phyloP scores from a whole-genome alignment of 2,113 vertebrate genomes.

The Archilochus colubris region DNA sequence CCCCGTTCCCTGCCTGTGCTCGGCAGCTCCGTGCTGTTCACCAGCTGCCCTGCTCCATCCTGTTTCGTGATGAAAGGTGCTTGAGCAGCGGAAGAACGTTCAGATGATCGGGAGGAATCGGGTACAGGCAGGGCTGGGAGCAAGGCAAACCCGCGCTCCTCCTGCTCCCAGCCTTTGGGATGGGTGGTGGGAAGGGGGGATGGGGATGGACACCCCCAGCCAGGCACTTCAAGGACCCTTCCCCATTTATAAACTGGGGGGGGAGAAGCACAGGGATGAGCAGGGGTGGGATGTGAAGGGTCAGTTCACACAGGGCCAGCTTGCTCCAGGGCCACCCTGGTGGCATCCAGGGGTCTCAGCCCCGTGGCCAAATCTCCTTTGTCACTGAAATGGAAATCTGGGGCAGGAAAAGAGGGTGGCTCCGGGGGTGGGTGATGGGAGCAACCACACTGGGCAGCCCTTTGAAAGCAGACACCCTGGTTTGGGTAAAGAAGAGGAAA shows the following conservation, averaged over 20 bases:
- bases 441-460: accelerated
- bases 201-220: neutral
- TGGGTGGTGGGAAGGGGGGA: neutral
- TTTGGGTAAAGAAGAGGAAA: neutral
- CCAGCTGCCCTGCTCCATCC: constrained; percentile 40
- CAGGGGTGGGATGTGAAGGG: accelerated
- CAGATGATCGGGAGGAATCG: neutral
- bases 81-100: constrained; percentile 1
- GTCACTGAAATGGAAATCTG: neutral
- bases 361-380: neutral
- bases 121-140: neutral
- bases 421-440: accelerated
- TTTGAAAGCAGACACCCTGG: neutral
- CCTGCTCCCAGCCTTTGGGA: neutral
- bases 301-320: accelerated
- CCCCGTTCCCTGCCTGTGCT: neutral
- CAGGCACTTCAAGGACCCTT: accelerated
- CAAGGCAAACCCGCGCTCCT: neutral
- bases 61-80: constrained; percentile 45
- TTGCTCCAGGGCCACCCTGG: neutral
- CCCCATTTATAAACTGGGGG: neutral
- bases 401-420: neutral
- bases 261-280: neutral
- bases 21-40: neutral
- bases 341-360: neutral